Percentiles rank a stretch among this genome's conserved stretches.
These are phyloP conservation scores for Drosophila aldrichi DNA, from an alignment of 2,888 invertebrate species.

Conservation along the genomic window DNA sequence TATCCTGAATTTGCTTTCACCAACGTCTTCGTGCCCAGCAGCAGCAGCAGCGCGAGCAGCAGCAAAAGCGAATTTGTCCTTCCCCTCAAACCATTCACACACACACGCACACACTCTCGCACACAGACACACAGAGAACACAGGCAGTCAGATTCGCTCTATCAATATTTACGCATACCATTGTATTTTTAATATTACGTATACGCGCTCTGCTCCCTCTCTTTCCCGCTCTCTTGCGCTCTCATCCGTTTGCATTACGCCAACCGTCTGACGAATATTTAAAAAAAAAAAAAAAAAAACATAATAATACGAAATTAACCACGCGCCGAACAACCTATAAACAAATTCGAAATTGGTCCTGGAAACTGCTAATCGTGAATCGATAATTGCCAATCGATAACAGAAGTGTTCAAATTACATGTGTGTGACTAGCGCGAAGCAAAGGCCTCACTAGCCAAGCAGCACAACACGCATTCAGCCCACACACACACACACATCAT, in stretches of 20 bases:
- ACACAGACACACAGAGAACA: constrained; percentile 18
- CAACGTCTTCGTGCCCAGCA: constrained; percentile 65
- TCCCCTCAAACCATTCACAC: constrained; percentile 39
- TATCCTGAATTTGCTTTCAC: constrained; percentile 76
- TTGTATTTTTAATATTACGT: constrained; percentile 75
- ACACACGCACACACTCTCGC: constrained; percentile 27
- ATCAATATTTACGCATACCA: constrained; percentile 79
- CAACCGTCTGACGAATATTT: constrained; percentile 11
- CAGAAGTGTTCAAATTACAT: constrained; percentile 69
- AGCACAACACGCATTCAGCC: constrained; percentile 50
- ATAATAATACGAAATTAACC: constrained; percentile 40
- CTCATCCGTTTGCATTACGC: constrained; percentile 19
- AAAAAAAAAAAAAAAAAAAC: constrained; percentile 42
- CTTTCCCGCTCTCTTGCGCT: constrained; percentile 14
- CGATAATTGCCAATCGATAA: constrained; percentile 57
- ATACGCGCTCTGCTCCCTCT: constrained; percentile 55
- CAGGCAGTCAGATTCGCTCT: constrained; percentile 56
- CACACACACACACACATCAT: constrained; percentile 54
- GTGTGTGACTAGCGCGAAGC: constrained; percentile 69
- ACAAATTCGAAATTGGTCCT: constrained; percentile 7
- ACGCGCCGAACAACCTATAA: constrained; percentile 36
- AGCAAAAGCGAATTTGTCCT: constrained; percentile 69
- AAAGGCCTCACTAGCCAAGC: constrained; percentile 62
- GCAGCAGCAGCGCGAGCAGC: constrained; percentile 44
- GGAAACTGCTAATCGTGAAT: constrained; percentile 29